Conservation (phyloP, 2,888 invertebrate genomes). For the Cepaea hortensis region DNA sequence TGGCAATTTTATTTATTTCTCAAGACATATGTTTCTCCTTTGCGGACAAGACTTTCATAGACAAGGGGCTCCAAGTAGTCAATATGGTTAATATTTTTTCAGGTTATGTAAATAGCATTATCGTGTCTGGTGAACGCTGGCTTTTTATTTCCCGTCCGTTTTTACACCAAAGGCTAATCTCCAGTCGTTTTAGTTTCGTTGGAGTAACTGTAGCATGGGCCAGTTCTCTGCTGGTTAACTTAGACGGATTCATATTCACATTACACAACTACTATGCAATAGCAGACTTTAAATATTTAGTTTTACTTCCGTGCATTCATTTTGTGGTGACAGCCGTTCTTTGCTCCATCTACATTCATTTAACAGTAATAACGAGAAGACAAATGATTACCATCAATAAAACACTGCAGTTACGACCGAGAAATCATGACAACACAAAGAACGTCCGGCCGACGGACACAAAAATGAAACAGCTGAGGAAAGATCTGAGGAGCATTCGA, state of each 20-base stretch:
- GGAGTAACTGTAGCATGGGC: background rate
- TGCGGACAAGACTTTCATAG: background rate
- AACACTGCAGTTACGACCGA: too few relatives aligned
- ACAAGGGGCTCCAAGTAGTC: background rate
- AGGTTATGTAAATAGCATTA: background rate
- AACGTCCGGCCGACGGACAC: background rate
- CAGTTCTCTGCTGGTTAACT: background rate
- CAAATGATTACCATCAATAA: background rate
- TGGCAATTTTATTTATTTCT: background rate
- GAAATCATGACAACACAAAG: background rate
- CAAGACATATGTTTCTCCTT: background rate
- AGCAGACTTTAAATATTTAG: background rate
- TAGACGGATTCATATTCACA: background rate
- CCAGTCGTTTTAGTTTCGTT: background rate
- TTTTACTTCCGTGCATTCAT: background rate
- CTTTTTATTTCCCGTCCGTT: background rate
- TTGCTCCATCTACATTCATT: background rate
- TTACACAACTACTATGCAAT: background rate
- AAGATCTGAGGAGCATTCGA: background rate
- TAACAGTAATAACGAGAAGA: background rate
- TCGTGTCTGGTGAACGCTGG: slow-evolving; percentile 1
- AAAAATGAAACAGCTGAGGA: background rate
- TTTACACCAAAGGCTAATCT: background rate
- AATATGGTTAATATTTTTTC: background rate
- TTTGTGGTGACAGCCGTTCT: background rate